phyloP scores from a whole-genome alignment of 2,113 vertebrate species.

The Ptilonorhynchus violaceus region DNA sequence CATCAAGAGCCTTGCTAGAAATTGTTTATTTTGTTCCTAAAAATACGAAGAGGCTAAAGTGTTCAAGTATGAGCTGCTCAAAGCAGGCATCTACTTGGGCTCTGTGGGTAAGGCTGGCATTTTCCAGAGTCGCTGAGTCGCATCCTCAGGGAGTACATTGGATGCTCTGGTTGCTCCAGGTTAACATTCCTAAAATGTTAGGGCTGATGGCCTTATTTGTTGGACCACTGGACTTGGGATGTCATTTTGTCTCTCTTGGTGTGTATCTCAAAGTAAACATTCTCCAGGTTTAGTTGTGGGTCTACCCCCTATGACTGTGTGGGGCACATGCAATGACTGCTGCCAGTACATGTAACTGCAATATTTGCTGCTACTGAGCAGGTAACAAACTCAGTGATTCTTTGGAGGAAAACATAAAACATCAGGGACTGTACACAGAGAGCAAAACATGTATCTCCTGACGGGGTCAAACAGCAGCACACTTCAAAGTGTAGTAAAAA shows the following conservation, averaged over 20 bases:
- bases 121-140: neutral
- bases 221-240: neutral
- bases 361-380: neutral
- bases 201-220: neutral
- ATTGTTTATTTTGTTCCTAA: slow-evolving; percentile 58
- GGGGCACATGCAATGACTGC: neutral
- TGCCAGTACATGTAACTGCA: neutral
- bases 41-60: neutral
- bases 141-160: neutral
- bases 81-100: neutral
- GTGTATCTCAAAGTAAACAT: neutral
- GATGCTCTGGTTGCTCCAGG: neutral
- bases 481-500: neutral
- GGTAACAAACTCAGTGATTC: accelerated
- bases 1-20: neutral
- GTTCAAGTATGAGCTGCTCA: neutral
- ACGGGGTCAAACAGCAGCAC: neutral
- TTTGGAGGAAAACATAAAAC: neutral
- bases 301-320: neutral
- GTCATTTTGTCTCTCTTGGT: neutral
- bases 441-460: neutral
- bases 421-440: neutral
- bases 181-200: neutral
- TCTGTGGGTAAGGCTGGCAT: neutral
- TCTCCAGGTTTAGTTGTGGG: neutral